Evolutionary conservation across 2,888 invertebrate genomes (phyloP), one percentile per base, ranked within the genome.

Genomic region (Argyresthia goedartella): DNA sequence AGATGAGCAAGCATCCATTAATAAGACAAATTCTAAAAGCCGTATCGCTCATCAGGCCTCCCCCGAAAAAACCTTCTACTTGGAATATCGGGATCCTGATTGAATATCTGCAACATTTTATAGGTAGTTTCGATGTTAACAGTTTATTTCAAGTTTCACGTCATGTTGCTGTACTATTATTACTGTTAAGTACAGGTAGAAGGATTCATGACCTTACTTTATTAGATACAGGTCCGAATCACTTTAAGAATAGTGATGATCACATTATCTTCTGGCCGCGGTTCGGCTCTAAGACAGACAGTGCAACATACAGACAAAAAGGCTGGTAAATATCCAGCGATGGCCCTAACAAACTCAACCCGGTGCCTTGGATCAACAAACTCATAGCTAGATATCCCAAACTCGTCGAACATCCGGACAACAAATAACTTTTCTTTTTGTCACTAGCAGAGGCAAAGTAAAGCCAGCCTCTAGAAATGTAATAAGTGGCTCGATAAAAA

Each of bases 401-500:
- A 25, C 11, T 43, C n/a, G 33, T 16, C 8, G 25, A 15, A 10
- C 8, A 13, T 39, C 36, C 9, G 8, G 36, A 8, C 7, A 36
- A 0, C 13, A 50, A 15, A 52, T 39, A 36, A 42, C 36, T 13
- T 49, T n/a, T 39, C 41, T 58, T 2, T 57, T 58, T 50, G 36
- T 57, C 1, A 54, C 52, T 0, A 13, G 53, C 0, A 39, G 57
- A 35, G 56, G 54, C 1, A 14, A 39, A 11, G 33, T 50, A 14
- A 57, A 55, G 14, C 16, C 54, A 11, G 59, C 57, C 6, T 57
- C 57, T 9, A 42, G 54, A 1, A 44, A 57, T 16, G 46, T 56
- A 0, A 56, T 59, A 33, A 56, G 57, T n/a, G 55, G 55, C 8
- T 59, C 55, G 55, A 44, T 59, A 8, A 55, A 56, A 43, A 42